Evolutionary conservation across 2,888 invertebrate genomes (phyloP), one percentile per base, ranked within the genome.

Genomic region (Teleiodes luculella): DNA sequence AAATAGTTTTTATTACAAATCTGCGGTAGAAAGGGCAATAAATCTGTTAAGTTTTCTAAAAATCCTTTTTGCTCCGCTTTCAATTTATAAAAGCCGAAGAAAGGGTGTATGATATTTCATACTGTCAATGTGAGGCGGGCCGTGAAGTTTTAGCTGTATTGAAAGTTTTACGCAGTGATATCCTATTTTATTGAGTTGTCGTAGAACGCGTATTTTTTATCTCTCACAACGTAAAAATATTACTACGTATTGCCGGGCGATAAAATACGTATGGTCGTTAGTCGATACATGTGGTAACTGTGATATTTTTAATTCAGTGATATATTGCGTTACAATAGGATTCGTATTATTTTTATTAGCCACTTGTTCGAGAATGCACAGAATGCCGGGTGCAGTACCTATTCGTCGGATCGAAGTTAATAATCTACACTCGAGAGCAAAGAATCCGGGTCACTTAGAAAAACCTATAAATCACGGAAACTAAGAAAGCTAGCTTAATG

Each of bases 41-140:
- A 74, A 72, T 70, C 64, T 64, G 63, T 65, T 63, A 41, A 59
- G 51, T 65, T 67, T 66, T 64, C 61, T 56, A 70, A 68, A 70
- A 68, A 67, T 65, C 61, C 56, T 62, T 70, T 68, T 66, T 68
- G 58, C 64, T 66, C 35, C 66, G 58, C 66, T 63, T 60, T 62
- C 67, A 70, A 72, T 74, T 74, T 72, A 70, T 68, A 58, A 68
- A 68, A 68, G 61, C 60, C 70, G 62, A 67, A 70, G 72, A 76
- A 75, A 73, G 70, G 73, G 70, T n/a, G n/a, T 72, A 66, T 75
- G 69, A 79, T 81, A 79, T 82, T 78, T 80, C 74, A 80, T 70
- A 62, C 70, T 75, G 73, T 72, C 79, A 63, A 59, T 69, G 67
- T 68, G 70, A 66, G 57, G 57, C 64, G 72, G 72, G 72, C 71